These are phyloP conservation scores for Eidolon dupreanum DNA, from an alignment of 2,797 vertebrate genomes.

Conservation along the genomic window DNA sequence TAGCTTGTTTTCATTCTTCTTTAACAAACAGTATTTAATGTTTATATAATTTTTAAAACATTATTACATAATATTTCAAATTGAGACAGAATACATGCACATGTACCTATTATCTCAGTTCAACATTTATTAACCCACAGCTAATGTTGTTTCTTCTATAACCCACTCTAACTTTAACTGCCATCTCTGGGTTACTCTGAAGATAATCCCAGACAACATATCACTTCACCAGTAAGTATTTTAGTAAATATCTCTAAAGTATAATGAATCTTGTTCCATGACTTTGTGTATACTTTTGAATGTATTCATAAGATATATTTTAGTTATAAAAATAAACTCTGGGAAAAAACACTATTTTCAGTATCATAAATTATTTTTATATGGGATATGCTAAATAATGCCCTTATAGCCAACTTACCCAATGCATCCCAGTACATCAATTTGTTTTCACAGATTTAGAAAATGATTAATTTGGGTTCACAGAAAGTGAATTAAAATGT, in stretches of 20 bases:
- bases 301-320: not conserved
- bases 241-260: not conserved
- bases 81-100: not conserved
- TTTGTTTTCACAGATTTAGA: not conserved
- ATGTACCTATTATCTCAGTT: not conserved
- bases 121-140: not conserved
- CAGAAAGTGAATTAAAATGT: not conserved
- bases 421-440: not conserved
- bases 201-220: not conserved
- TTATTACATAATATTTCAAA: not conserved
- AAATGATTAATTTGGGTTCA: not conserved
- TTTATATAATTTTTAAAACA: not conserved
- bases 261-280: not conserved
- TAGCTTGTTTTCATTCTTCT: not conserved
- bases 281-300: not conserved
- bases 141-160: not conserved
- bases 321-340: not conserved
- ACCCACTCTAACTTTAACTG: not conserved
- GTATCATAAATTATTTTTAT: constrained; percentile 1
- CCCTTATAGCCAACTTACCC: not conserved
- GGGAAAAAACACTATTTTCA: not conserved
- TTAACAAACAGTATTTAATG: not conserved
- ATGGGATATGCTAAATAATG: not conserved
- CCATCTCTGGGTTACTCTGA: not conserved
- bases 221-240: not conserved